phyloP scores from a whole-genome alignment of 2,797 vertebrate species.

The Tragelaphus oryx region DNA sequence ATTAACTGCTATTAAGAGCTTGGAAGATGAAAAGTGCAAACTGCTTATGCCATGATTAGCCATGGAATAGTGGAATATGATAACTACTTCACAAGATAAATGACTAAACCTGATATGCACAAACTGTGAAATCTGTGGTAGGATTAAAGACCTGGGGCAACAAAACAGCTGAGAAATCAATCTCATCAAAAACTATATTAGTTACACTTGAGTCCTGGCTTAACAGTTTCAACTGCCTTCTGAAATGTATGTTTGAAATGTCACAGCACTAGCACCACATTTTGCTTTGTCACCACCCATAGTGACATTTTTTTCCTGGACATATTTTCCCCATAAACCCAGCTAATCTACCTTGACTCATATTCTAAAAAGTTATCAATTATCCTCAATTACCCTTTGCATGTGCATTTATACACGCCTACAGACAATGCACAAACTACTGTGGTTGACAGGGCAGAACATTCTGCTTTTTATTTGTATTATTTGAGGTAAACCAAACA shows the following conservation, averaged over 20 bases:
- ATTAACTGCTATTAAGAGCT: conserved; percentile 70
- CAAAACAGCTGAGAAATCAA: background rate
- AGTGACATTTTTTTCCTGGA: background rate
- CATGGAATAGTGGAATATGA: conserved; percentile 41
- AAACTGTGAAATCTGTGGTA: conserved; percentile 18
- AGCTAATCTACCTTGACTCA: background rate
- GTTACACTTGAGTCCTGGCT: background rate
- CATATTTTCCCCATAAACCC: background rate
- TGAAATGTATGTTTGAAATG: background rate
- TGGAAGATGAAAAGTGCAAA: conserved; percentile 66
- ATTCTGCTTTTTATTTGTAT: conserved; percentile 75
- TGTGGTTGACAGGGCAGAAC: conserved; percentile 67
- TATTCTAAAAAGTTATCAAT: background rate
- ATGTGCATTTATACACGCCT: background rate
- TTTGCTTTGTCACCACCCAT: background rate
- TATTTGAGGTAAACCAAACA: conserved; percentile 66
- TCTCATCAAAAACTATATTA: background rate
- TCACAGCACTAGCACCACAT: background rate
- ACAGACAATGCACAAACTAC: background rate
- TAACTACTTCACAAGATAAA: conserved; percentile 46
- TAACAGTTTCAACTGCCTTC: background rate
- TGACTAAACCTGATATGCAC: conserved; percentile 15
- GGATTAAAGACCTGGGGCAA: background rate
- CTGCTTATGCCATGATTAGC: conserved; percentile 64
- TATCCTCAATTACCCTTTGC: conserved; percentile 45